Conservation (phyloP, 1,140 invertebrate genomes). For the Leptonema lineaticorne region DNA sequence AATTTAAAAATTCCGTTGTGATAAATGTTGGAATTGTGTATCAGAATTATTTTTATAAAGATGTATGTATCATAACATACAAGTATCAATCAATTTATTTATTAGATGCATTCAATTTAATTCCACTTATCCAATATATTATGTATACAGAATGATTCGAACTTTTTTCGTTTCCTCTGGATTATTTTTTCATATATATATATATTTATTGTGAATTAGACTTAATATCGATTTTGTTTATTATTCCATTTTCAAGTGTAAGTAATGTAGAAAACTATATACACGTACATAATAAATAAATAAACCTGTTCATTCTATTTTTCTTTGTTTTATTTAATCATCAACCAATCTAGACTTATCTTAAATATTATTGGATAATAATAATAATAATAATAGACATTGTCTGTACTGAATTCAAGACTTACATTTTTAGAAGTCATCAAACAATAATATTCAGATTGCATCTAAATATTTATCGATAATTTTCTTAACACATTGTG, state of each 20-base stretch:
- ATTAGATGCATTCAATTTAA: not conserved
- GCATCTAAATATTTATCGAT: conserved; percentile 26
- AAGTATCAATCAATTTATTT: not conserved
- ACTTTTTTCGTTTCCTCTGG: not conserved
- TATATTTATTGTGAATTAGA: conserved; percentile 12
- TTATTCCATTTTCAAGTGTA: conserved; percentile 20
- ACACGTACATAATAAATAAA: conserved; percentile 33
- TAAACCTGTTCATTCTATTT: conserved; percentile 35
- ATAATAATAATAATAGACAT: conserved; percentile 40
- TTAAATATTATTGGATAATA: conserved; percentile 37
- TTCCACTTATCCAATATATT: not conserved
- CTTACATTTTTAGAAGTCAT: conserved; percentile 36
- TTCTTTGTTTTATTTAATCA: conserved; percentile 35
- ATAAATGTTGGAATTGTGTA: conserved; percentile 8
- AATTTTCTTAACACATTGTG: not conserved
- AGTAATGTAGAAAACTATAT: conserved; percentile 19
- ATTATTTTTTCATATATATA: not conserved
- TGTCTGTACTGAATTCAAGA: conserved; percentile 39
- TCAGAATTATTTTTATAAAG: too few relatives aligned
- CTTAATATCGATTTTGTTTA: not conserved
- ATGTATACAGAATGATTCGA: conserved; percentile 16
- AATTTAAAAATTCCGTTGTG: not conserved
- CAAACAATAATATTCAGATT: conserved; percentile 33
- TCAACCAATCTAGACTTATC: conserved; percentile 40
- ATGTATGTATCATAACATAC: too few relatives aligned